Evolutionary conservation across 1,140 invertebrate genomes (phyloP).

Genomic region (Odontomachus brunneus): DNA sequence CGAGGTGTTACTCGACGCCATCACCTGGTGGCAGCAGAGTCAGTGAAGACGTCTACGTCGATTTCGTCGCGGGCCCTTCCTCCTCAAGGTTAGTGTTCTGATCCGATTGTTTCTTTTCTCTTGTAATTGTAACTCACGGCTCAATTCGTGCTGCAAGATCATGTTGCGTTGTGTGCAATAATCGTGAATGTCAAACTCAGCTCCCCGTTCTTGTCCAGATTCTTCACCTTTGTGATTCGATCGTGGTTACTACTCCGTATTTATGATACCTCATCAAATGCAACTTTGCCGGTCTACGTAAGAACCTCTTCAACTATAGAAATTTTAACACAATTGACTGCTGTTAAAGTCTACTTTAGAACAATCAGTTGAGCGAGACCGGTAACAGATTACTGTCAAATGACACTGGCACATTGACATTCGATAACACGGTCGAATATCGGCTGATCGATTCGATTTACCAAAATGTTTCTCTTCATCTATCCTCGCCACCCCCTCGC

Average conservation of each 20-base stretch:
- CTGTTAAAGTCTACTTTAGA: neutral
- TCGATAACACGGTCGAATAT: slow-evolving; percentile 7
- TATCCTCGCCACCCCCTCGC: slow-evolving; percentile 58
- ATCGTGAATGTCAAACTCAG: slow-evolving; percentile 2
- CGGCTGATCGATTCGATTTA: slow-evolving; percentile 12
- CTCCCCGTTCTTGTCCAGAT: slow-evolving; percentile 1
- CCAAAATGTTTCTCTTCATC: slow-evolving; percentile 18
- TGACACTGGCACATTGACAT: neutral
- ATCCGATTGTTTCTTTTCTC: slow-evolving; percentile 22
- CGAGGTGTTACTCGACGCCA: slow-evolving; percentile 95
- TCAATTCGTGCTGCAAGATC: slow-evolving; percentile 20
- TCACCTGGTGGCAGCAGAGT: slow-evolving; percentile 93
- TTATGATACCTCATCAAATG: neutral
- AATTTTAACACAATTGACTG: neutral
- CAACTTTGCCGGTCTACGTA: neutral
- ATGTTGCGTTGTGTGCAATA: neutral
- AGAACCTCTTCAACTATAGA: neutral
- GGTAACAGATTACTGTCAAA: neutral
- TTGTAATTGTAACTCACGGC: slow-evolving; percentile 11
- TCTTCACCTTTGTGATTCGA: neutral
- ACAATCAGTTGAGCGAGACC: neutral
- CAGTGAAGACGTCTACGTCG: slow-evolving; percentile 76
- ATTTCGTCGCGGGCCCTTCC: neutral
- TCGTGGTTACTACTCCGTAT: neutral
- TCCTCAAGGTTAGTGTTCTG: slow-evolving; percentile 72